phyloP scores from a whole-genome alignment of 2,888 invertebrate species.

The Encarsia formosa region DNA sequence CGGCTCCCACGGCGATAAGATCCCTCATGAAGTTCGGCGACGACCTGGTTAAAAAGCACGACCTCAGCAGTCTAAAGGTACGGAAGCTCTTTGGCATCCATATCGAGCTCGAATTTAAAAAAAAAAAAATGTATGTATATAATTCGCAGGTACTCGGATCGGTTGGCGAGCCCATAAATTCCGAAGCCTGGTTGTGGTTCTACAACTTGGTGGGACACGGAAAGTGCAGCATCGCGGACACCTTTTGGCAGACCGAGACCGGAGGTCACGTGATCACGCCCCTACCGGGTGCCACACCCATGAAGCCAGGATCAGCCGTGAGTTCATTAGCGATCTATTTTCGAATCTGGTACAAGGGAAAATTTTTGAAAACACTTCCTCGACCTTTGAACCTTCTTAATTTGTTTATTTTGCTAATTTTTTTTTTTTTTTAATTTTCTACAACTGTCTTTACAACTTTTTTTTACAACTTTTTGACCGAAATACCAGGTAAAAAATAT shows the following conservation, averaged over 20 bases:
- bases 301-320: slow-evolving; percentile 98
- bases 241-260: slow-evolving; percentile 99
- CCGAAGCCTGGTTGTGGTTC: slow-evolving; percentile 98
- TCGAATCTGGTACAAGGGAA: too few relatives aligned
- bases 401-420: background rate
- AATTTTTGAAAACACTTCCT: too few relatives aligned
- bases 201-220: slow-evolving; percentile 76
- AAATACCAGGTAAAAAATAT: too few relatives aligned
- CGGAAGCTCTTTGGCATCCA: too few relatives aligned
- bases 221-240: slow-evolving; percentile 91
- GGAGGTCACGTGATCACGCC: slow-evolving; percentile 97
- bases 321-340: slow-evolving; percentile 43
- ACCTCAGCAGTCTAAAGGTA: slow-evolving; percentile 52
- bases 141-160: slow-evolving; percentile 76
- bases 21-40: slow-evolving; percentile 95
- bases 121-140: too few relatives aligned
- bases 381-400: too few relatives aligned
- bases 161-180: slow-evolving; percentile 98
- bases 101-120: too few relatives aligned
- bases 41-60: slow-evolving; percentile 66
- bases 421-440: background rate
- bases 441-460: background rate
- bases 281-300: slow-evolving; percentile 90
- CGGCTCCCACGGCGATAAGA: slow-evolving; percentile 96
- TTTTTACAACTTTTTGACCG: too few relatives aligned